Percentiles rank a stretch among this genome's conserved stretches.
Evolutionary conservation across 2,113 vertebrate species (phyloP).

Genomic region (Paratilapia polleni): DNA sequence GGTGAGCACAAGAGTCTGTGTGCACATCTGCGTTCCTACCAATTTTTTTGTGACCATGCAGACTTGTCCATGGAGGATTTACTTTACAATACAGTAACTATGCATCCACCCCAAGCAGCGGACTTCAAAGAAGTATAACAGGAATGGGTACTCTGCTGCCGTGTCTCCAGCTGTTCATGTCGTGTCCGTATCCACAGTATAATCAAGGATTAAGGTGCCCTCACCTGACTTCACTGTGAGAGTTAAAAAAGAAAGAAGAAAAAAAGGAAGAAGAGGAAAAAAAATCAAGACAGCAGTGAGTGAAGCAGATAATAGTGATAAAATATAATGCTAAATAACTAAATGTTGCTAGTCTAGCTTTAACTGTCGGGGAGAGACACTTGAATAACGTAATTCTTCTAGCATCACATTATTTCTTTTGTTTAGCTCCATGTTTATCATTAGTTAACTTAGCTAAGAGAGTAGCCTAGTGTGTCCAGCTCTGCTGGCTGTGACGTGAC

Average conservation of each 20-base stretch:
- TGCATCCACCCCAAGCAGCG: neutral
- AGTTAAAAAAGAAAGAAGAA: neutral
- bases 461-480: neutral
- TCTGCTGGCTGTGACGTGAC: neutral
- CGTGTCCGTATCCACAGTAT: neutral
- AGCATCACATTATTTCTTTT: neutral
- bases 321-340: neutral
- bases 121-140: neutral
- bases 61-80: neutral
- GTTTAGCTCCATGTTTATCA: neutral
- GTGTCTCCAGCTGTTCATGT: neutral
- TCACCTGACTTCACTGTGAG: neutral
- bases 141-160: neutral
- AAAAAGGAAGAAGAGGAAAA: neutral
- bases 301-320: neutral
- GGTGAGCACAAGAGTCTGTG: neutral
- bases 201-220: neutral
- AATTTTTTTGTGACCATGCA: neutral
- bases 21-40: neutral
- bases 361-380: neutral
- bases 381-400: neutral
- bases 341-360: neutral
- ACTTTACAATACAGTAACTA: neutral
- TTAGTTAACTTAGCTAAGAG: neutral
- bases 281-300: neutral